phyloP scores from a whole-genome alignment of 2,113 vertebrate genomes.

The Phalacrocorax carbo region DNA sequence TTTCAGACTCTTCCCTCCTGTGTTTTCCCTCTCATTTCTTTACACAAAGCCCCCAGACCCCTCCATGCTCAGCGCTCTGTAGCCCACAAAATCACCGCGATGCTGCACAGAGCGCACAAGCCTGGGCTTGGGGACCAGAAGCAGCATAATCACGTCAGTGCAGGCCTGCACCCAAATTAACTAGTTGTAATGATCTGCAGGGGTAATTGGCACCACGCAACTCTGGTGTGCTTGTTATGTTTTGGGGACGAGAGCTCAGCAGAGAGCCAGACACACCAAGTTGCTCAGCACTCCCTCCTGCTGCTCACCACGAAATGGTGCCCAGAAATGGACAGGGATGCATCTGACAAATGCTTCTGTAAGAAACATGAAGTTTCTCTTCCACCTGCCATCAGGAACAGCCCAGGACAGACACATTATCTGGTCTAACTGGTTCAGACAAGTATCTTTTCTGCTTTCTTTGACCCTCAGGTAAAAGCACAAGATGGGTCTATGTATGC shows the following conservation, averaged over 20 bases:
- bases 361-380: not conserved
- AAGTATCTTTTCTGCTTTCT: not conserved
- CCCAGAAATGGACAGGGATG: not conserved
- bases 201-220: not conserved
- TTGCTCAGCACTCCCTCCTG: not conserved
- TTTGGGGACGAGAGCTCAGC: not conserved
- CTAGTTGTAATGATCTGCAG: not conserved
- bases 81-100: rapidly evolving
- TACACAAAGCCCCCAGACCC: rapidly evolving
- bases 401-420: not conserved
- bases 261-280: not conserved
- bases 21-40: not conserved
- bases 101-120: rapidly evolving
- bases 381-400: not conserved
- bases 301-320: rapidly evolving
- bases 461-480: not conserved
- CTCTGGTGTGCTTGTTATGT: not conserved
- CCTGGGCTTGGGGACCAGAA: not conserved
- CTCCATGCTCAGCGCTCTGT: not conserved
- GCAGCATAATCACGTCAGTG: not conserved
- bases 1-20: not conserved
- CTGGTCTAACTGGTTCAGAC: not conserved
- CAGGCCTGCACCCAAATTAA: not conserved
- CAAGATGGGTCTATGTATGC: rapidly evolving
- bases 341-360: not conserved